Conservation (phyloP, 1,140 invertebrate species). For the Hylaeus volcanicus region DNA sequence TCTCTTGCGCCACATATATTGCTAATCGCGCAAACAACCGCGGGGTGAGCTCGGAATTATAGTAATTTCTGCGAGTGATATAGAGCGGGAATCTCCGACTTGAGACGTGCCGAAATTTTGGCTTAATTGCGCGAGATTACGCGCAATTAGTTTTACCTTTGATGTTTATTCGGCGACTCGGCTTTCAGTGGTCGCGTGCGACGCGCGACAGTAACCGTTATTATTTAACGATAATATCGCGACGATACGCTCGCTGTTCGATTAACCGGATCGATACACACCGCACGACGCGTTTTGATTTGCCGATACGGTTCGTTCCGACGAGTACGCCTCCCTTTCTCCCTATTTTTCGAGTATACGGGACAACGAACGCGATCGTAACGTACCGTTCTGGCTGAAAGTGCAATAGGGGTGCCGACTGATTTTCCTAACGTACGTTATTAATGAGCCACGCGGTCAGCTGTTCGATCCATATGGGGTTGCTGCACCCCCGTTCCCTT, state of each 20-base stretch:
- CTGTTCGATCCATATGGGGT: conserved; percentile 75
- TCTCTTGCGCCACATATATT: no score
- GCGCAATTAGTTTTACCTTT: not conserved
- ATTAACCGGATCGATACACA: conserved; percentile 36
- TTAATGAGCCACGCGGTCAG: conserved; percentile 78
- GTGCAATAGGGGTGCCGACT: conserved; percentile 53
- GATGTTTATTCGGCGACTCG: not conserved
- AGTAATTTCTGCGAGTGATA: no score
- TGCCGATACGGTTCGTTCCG: not conserved
- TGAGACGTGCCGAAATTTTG: not conserved
- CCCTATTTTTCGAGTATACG: not conserved
- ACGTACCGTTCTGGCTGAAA: conserved; percentile 43
- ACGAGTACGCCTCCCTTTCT: not conserved
- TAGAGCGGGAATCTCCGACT: not conserved
- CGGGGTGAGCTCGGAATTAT: no score
- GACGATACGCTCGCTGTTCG: conserved; percentile 1
- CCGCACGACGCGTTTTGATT: conserved; percentile 3
- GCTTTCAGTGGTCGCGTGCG: conserved; percentile 15
- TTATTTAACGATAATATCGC: conserved; percentile 32
- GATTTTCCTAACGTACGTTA: conserved; percentile 78
- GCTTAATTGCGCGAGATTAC: not conserved
- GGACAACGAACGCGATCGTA: conserved; percentile 41
- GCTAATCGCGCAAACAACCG: no score
- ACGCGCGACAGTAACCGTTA: conserved; percentile 18
- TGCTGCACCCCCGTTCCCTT: conserved; percentile 52